Evolutionary conservation across 2,888 invertebrate genomes (phyloP).

Genomic region (Rhamnusium bicolor): DNA sequence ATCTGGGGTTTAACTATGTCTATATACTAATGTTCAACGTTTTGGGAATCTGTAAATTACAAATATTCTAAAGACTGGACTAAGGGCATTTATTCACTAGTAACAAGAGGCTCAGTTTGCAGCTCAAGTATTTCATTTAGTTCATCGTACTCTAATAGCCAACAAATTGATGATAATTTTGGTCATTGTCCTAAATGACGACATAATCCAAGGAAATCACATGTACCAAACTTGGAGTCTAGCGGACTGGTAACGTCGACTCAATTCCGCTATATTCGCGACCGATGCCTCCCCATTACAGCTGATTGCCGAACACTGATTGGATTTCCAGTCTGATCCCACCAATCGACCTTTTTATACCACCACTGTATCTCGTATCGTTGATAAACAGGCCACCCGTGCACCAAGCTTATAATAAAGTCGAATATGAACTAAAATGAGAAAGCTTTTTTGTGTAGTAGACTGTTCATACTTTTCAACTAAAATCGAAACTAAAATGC

Average conservation of each 20-base stretch:
- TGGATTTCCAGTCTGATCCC: constrained; percentile 68
- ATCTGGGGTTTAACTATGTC: no score
- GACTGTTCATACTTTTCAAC: constrained; percentile 13
- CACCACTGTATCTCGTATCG: constrained; percentile 58
- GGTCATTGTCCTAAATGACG: constrained; percentile 33
- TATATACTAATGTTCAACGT: no score
- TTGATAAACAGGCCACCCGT: constrained; percentile 57
- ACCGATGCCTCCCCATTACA: constrained; percentile 66
- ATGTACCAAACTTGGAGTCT: constrained; percentile 34
- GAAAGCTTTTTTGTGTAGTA: constrained; percentile 18
- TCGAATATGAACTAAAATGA: constrained; percentile 39
- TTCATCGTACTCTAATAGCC: constrained; percentile 18
- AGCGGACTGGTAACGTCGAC: constrained; percentile 37
- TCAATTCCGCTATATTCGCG: constrained; percentile 59
- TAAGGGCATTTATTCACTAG: no score
- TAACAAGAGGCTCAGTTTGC: constrained; percentile 3
- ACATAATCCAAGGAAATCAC: constrained; percentile 31
- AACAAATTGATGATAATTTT: constrained; percentile 32
- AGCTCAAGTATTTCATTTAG: constrained; percentile 28
- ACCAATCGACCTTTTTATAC: constrained; percentile 63
- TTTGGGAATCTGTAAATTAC: no score
- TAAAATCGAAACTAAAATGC: constrained; percentile 8
- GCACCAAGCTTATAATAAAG: constrained; percentile 47
- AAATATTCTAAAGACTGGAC: no score
- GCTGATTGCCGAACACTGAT: constrained; percentile 69